Evolutionary conservation across 2,797 vertebrate genomes (phyloP).

Genomic region (Lagorchestes hirsutus): DNA sequence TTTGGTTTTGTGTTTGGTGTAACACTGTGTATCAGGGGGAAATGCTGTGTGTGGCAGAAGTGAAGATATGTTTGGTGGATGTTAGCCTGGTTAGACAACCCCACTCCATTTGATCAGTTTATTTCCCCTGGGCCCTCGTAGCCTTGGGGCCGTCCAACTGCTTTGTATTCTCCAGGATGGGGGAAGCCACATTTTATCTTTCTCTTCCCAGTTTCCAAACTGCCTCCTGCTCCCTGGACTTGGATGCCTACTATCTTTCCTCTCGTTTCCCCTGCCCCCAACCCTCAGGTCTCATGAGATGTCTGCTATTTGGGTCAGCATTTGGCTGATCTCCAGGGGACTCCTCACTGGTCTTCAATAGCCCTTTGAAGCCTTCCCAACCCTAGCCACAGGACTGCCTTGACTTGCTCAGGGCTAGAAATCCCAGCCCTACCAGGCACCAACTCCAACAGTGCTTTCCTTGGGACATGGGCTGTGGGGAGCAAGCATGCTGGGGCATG

Average conservation of each 20-base stretch:
- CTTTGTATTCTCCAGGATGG: not conserved
- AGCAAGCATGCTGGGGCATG: not conserved
- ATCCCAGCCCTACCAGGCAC: conserved; percentile 43
- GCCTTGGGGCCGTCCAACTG: not conserved
- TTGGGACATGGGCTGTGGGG: conserved; percentile 49
- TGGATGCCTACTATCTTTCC: not conserved
- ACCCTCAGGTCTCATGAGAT: not conserved
- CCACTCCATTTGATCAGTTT: not conserved
- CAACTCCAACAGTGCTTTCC: conserved; percentile 24
- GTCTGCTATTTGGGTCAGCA: not conserved
- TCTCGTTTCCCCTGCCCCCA: not conserved
- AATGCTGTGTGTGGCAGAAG: not conserved
- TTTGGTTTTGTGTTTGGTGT: not conserved
- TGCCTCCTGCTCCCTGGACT: not conserved
- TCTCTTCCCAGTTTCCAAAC: not conserved
- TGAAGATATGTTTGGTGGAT: not conserved
- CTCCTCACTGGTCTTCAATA: conserved; percentile 26
- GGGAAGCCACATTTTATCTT: not conserved
- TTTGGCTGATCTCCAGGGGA: conserved; percentile 7
- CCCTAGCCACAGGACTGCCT: not conserved
- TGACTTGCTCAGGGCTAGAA: conserved; percentile 12
- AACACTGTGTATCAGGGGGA: not conserved
- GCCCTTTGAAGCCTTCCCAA: conserved; percentile 56
- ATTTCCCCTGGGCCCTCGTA: not conserved
- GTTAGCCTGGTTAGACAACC: not conserved